Percentiles rank a stretch among this genome's conserved stretches.
Evolutionary conservation across 2,797 vertebrate genomes (phyloP).

Genomic region (Selene dorsalis): DNA sequence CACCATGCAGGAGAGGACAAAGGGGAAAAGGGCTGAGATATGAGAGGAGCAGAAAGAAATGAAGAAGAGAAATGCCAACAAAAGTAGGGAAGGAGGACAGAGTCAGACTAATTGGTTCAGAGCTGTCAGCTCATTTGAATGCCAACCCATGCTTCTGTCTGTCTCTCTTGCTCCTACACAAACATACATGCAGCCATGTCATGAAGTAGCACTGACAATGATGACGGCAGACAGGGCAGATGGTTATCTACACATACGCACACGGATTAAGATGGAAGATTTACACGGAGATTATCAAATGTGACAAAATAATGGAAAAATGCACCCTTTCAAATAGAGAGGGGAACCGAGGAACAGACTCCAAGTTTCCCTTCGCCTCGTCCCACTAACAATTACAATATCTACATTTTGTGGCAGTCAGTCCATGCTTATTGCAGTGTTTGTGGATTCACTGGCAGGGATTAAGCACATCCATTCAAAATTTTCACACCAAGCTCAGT

Average conservation of each 20-base stretch:
- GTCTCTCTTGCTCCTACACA: constrained; percentile 7
- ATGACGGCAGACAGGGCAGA: constrained; percentile 48
- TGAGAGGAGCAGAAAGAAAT: constrained; percentile 19
- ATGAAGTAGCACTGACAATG: constrained; percentile 46
- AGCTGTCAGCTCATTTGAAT: constrained; percentile 61
- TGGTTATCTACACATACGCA: constrained; percentile 24
- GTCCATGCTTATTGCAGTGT: background rate
- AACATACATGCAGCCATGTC: constrained; percentile 21
- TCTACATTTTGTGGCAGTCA: background rate
- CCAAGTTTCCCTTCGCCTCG: background rate
- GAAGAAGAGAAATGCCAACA: constrained; percentile 21
- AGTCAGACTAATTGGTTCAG: constrained; percentile 59
- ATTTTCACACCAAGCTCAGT: background rate
- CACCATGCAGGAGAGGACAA: constrained; percentile 15
- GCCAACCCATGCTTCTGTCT: constrained; percentile 39
- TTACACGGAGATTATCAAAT: constrained; percentile 15
- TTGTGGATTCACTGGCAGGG: background rate
- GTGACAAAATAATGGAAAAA: constrained; percentile 14
- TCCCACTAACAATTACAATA: background rate
- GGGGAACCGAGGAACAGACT: no score
- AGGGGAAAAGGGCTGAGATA: constrained; percentile 16
- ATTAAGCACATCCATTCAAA: no score
- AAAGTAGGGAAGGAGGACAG: constrained; percentile 19
- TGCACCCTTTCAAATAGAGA: background rate
- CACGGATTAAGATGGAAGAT: constrained; percentile 33